Conservation (phyloP, 2,888 invertebrate species). For the Andrena haemorrhoa region DNA sequence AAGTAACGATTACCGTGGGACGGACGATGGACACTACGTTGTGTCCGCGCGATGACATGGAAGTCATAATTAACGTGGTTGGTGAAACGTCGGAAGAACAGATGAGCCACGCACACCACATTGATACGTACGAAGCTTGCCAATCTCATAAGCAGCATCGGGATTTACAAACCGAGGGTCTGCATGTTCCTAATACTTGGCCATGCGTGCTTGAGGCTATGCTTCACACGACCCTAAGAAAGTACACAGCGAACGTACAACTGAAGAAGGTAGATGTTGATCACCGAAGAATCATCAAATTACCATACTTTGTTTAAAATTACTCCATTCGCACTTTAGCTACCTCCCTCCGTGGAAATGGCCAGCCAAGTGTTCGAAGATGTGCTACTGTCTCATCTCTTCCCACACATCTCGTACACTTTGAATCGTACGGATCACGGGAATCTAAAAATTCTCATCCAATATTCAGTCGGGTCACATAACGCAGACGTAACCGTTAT, state of each 20-base stretch:
- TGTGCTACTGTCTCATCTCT: slow-evolving; percentile 47
- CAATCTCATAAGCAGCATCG: slow-evolving; percentile 69
- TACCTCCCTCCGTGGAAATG: slow-evolving; percentile 57
- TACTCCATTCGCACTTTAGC: slow-evolving; percentile 49
- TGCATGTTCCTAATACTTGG: slow-evolving; percentile 72
- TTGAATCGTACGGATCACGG: slow-evolving; percentile 70
- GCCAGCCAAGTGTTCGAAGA: slow-evolving; percentile 59
- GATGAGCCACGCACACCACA: slow-evolving; percentile 67
- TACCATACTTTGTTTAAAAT: not conserved
- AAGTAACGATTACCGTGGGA: slow-evolving; percentile 78
- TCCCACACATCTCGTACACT: slow-evolving; percentile 64
- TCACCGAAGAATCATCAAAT: not conserved
- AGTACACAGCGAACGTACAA: slow-evolving; percentile 78
- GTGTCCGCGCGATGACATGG: slow-evolving; percentile 79
- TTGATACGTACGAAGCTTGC: slow-evolving; percentile 71
- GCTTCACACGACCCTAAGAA: slow-evolving; percentile 78
- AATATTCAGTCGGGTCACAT: slow-evolving; percentile 73
- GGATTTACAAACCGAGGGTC: slow-evolving; percentile 55
- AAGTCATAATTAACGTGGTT: slow-evolving; percentile 77
- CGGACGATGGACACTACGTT: slow-evolving; percentile 76
- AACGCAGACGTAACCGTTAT: slow-evolving; percentile 73
- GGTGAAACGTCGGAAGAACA: slow-evolving; percentile 82
- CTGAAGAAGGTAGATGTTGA: slow-evolving; percentile 73
- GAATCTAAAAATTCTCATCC: slow-evolving; percentile 68
- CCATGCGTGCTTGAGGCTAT: slow-evolving; percentile 73